Evolutionary conservation across 2,113 vertebrate genomes (phyloP).

Genomic region (Chrysochloris asiatica): DNA sequence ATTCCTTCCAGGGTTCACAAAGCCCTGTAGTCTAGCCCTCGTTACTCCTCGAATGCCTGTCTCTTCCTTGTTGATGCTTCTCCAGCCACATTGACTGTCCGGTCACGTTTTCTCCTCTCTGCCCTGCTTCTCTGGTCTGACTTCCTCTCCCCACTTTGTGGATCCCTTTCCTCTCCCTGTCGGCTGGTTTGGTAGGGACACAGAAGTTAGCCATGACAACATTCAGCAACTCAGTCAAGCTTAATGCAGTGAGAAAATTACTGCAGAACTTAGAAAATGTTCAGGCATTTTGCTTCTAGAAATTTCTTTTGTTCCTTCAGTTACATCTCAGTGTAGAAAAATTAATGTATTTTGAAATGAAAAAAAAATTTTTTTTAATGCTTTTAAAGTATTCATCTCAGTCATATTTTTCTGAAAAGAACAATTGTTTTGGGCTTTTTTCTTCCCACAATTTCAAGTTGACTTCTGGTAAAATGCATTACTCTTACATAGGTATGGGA

Average conservation of each 20-base stretch:
- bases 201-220: background rate
- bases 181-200: background rate
- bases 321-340: constrained; percentile 31
- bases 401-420: constrained; percentile 27
- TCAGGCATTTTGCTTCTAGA: background rate
- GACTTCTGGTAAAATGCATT: constrained; percentile 56
- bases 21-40: background rate
- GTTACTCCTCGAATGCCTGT: background rate
- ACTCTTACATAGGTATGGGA: constrained; percentile 47
- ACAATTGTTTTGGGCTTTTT: constrained; percentile 23
- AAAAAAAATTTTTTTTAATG: background rate
- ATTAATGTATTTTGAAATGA: background rate
- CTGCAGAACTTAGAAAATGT: background rate
- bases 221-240: constrained; percentile 8
- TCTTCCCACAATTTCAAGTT: background rate
- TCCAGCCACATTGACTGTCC: background rate
- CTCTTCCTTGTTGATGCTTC: background rate
- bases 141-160: background rate
- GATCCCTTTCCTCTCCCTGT: background rate
- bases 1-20: background rate
- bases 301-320: background rate
- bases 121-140: background rate
- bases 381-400: constrained; percentile 24
- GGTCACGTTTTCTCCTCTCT: background rate
- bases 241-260: constrained; percentile 12